Evolutionary conservation across 1,140 invertebrate genomes (phyloP), one percentile per base, ranked within the genome.

Genomic region (Lucilia sericata): DNA sequence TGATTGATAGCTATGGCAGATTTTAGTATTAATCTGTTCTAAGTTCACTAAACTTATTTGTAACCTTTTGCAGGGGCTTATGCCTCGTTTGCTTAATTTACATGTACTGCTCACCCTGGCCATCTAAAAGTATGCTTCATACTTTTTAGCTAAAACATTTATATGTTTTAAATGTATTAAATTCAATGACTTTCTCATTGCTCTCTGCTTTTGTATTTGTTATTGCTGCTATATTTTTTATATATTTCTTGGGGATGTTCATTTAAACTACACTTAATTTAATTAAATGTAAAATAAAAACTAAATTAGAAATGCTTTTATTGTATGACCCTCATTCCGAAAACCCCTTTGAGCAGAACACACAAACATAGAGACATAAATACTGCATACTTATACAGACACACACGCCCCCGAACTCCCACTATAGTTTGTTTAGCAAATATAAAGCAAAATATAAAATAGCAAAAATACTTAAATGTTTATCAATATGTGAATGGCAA

Each of bases 241-340:
- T 55, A 55, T 55, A 49, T 9, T 55, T 55, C 13, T 55, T 55
- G 51, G 51, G 51, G 51, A 55, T 55, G 51, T 55, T 55, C 17
- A 55, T 55, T 55, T 55, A 55, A 17, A 55, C 51, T 17, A 55
- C 51, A 55, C 51, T 55, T 55, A 55, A 55, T 55, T 55, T 55
- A 55, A 55, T 55, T 55, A 55, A 55, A 55, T 55, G 51, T 55
- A 55, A 55, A 55, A 55, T 55, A 55, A 55, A 55, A 55, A 55
- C 51, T 55, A 55, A 17, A 55, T 55, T 55, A 55, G 51, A 55
- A 55, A 55, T 55, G 51, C 51, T 55, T 55, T 55, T n/a, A 55
- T 17, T 55, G 51, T 55, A 55, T 17, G 51, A 42, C 42, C 42
- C 42, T 42, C 42, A 42, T 42, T 8, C 42, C 42, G 5, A 42